Evolutionary conservation across 2,888 invertebrate species (phyloP).

Genomic region (Eupithecia subumbrata): DNA sequence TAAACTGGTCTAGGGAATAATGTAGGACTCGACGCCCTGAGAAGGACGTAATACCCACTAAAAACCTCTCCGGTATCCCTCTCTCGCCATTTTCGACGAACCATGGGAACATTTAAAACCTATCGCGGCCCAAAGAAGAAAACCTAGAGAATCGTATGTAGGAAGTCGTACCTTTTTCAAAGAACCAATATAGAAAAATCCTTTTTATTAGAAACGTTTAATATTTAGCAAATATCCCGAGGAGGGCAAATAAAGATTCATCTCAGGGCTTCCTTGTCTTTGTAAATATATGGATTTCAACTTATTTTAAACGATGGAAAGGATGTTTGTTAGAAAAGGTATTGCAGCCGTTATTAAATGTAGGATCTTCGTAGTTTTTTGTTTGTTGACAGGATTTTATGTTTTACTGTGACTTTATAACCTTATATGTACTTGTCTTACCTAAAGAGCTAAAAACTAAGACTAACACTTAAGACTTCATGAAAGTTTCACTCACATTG

Average conservation of each 20-base stretch:
- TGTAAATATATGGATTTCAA: conserved; percentile 18
- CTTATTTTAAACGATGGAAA: conserved; percentile 8
- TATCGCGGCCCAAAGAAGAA: too few relatives aligned
- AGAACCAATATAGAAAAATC: conserved; percentile 25
- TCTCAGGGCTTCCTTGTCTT: conserved; percentile 5
- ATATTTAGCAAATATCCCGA: conserved; percentile 29
- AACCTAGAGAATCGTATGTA: background rate
- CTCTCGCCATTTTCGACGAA: too few relatives aligned
- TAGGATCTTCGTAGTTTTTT: background rate
- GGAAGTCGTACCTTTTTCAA: conserved; percentile 14
- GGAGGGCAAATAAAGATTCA: conserved; percentile 30
- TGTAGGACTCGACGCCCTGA: too few relatives aligned
- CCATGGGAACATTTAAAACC: too few relatives aligned
- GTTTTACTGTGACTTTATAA: background rate
- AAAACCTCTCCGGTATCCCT: too few relatives aligned
- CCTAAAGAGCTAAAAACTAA: background rate
- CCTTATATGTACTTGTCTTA: too few relatives aligned
- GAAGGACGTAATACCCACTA: too few relatives aligned
- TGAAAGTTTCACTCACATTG: too few relatives aligned
- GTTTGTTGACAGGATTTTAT: background rate
- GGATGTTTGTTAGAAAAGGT: background rate
- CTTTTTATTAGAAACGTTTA: conserved; percentile 27
- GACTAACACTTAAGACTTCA: too few relatives aligned
- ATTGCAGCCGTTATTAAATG: background rate
- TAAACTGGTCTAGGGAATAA: too few relatives aligned